Conservation (phyloP, 2,888 invertebrate genomes). For the Ochropacha duplaris region DNA sequence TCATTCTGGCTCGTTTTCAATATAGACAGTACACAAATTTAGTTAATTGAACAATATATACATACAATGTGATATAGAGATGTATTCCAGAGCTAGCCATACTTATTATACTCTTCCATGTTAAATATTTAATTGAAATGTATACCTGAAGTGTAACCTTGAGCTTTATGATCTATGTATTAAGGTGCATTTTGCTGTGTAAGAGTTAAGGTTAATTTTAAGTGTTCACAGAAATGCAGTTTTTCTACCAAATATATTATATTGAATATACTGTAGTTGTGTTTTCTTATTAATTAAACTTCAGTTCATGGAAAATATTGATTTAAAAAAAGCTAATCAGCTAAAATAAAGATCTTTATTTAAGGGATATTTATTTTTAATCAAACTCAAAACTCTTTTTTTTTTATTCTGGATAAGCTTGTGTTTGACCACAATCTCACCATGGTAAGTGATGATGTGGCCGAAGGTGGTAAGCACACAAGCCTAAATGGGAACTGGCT, state of each 20-base stretch:
- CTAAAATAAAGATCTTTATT: too few species aligned
- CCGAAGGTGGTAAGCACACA: too few species aligned
- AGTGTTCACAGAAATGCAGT: constrained; percentile 20
- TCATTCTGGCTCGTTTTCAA: too few species aligned
- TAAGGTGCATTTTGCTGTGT: constrained; percentile 33
- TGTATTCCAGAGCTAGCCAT: neutral
- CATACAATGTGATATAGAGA: neutral
- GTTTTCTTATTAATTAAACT: neutral
- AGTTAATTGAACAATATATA: neutral
- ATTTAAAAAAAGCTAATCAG: too few species aligned
- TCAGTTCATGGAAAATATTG: too few species aligned
- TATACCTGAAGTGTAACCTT: constrained; percentile 23
- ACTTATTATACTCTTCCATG: constrained; percentile 5
- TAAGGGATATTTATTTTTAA: too few species aligned
- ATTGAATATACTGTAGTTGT: constrained; percentile 15
- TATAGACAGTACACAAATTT: too few species aligned
- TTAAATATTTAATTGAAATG: constrained; percentile 8
- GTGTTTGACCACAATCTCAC: too few species aligned
- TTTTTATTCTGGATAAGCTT: too few species aligned
- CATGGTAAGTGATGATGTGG: too few species aligned
- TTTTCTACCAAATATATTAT: constrained; percentile 31
- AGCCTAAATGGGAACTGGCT: too few species aligned
- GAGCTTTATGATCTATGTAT: constrained; percentile 25
- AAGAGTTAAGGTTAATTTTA: constrained; percentile 15
- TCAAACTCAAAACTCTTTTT: too few species aligned